A percentile compares a stretch with the other conserved stretches of the same genome.
phyloP scores from a whole-genome alignment of 2,113 vertebrate species.

The Agelaius phoeniceus region DNA sequence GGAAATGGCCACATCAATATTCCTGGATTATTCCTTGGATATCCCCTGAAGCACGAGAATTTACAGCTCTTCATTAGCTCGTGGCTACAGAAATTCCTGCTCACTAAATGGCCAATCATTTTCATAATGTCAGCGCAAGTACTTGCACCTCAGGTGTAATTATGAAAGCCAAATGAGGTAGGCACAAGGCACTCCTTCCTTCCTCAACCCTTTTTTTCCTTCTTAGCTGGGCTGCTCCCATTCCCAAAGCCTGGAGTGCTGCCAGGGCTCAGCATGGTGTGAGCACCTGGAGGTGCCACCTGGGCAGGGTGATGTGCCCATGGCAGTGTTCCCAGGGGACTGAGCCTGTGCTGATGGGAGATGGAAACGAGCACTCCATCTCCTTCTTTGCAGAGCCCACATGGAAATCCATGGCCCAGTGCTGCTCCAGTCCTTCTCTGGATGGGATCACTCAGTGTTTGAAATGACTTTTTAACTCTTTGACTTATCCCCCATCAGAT shows the following conservation, averaged over 20 bases:
- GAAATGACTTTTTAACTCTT: background rate
- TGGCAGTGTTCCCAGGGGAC: background rate
- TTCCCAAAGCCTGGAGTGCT: background rate
- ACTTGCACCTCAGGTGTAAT: conserved; percentile 33
- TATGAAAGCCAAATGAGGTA: background rate
- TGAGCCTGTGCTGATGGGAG: fast-evolving
- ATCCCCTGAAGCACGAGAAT: background rate
- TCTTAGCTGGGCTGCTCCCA: background rate
- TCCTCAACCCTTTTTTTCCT: background rate
- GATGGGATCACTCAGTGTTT: background rate
- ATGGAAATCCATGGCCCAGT: background rate
- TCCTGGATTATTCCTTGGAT: background rate
- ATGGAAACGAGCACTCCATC: fast-evolving
- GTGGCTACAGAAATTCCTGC: conserved; percentile 46
- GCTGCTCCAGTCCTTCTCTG: background rate
- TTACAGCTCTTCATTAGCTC: conserved; percentile 13
- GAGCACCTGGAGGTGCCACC: no score
- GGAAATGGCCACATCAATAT: background rate
- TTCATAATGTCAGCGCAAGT: conserved; percentile 29
- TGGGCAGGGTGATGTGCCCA: fast-evolving
- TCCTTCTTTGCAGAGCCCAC: background rate
- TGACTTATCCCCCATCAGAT: conserved; percentile 3
- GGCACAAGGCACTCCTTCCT: background rate
- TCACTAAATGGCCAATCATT: conserved; percentile 18
- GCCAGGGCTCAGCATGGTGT: background rate